Percentiles rank a stretch among this genome's conserved stretches.
Evolutionary conservation across 2,113 vertebrate species (phyloP).

Genomic region (Coturnix japonica): DNA sequence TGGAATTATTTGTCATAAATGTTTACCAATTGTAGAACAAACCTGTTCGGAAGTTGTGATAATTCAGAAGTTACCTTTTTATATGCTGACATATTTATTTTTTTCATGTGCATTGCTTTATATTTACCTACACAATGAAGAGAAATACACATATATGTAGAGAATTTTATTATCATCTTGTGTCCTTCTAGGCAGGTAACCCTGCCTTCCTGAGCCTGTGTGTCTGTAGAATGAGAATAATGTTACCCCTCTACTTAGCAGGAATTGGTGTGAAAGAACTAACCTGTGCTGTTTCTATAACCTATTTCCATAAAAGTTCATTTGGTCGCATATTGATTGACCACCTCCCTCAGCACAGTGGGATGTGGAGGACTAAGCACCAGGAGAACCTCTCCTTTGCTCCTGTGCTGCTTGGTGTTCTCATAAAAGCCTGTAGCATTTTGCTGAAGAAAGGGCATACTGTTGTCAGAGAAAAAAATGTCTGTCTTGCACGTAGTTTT

Average conservation of each 20-base stretch:
- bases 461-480: accelerated
- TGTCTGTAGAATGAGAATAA: background rate
- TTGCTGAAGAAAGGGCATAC: background rate
- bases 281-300: background rate
- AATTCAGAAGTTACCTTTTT: background rate
- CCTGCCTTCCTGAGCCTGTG: background rate
- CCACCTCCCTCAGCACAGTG: background rate
- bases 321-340: background rate
- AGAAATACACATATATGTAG: background rate
- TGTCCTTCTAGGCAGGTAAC: background rate
- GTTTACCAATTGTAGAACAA: background rate
- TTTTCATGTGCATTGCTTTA: background rate
- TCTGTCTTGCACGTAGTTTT: background rate
- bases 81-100: background rate
- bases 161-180: background rate
- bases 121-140: background rate
- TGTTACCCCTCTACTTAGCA: background rate
- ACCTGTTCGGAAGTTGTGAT: background rate
- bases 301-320: background rate
- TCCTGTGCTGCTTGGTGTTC: background rate
- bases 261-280: too few species aligned
- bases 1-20: background rate
- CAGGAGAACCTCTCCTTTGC: background rate
- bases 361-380: accelerated
- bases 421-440: background rate